phyloP scores from a whole-genome alignment of 2,797 vertebrate genomes.

The Hoplostethus mediterraneus region DNA sequence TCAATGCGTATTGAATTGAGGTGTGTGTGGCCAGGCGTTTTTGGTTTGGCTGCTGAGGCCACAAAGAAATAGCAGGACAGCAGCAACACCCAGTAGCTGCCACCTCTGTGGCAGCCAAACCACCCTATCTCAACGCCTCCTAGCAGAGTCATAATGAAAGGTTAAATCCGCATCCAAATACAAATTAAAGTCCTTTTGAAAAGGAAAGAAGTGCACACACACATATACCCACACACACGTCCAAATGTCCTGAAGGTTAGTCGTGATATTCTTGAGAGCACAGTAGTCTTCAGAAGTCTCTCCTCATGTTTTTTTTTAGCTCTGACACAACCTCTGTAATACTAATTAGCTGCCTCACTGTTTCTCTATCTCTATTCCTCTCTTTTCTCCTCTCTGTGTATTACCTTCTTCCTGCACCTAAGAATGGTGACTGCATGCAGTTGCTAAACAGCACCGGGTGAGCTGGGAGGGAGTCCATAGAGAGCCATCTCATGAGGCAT shows the following conservation, averaged over 20 bases:
- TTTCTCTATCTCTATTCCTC: slow-evolving; percentile 50
- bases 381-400: slow-evolving; percentile 62
- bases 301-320: slow-evolving; percentile 68
- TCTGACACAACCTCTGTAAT: slow-evolving; percentile 61
- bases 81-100: slow-evolving; percentile 59
- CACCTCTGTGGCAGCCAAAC: slow-evolving; percentile 57
- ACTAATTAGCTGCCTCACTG: slow-evolving; percentile 71
- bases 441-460: slow-evolving; percentile 59
- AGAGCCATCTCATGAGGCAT: slow-evolving; percentile 58
- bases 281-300: slow-evolving; percentile 74
- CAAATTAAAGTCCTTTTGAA: slow-evolving; percentile 74
- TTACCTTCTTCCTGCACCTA: slow-evolving; percentile 53
- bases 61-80: slow-evolving; percentile 67
- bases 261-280: slow-evolving; percentile 61
- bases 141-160: slow-evolving; percentile 78
- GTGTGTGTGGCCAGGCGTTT: slow-evolving; percentile 91
- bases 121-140: slow-evolving; percentile 66
- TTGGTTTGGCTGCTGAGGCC: slow-evolving; percentile 88
- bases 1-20: slow-evolving; percentile 97
- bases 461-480: slow-evolving; percentile 56
- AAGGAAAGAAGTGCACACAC: slow-evolving; percentile 57
- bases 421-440: slow-evolving; percentile 48
- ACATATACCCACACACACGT: slow-evolving; percentile 61
- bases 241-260: slow-evolving; percentile 70
- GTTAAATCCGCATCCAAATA: slow-evolving; percentile 76